These are phyloP conservation scores for Cyrtodaria siliqua DNA, from an alignment of 2,888 invertebrate genomes.

Conservation along the genomic window DNA sequence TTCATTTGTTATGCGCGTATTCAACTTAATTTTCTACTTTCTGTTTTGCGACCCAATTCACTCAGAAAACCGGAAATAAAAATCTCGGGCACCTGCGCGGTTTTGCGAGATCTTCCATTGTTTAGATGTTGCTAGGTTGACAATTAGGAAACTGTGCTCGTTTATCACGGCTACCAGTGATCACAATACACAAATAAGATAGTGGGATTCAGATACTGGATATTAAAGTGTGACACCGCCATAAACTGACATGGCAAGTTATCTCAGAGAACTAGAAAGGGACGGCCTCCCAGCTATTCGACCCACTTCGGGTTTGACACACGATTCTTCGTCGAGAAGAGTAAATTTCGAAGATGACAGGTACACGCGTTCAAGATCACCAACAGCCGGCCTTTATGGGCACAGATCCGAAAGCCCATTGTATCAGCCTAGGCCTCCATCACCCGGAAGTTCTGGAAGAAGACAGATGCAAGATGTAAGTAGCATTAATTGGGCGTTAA, in stretches of 20 bases:
- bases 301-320: not conserved
- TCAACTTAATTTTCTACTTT: too few relatives aligned
- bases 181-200: slow-evolving; percentile 15
- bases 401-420: slow-evolving; percentile 41
- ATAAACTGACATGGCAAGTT: slow-evolving; percentile 50
- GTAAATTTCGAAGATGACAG: slow-evolving; percentile 59
- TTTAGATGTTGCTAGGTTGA: slow-evolving; percentile 67
- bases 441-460: slow-evolving; percentile 55
- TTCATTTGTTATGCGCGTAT: too few relatives aligned
- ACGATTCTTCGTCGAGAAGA: not conserved
- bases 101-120: slow-evolving; percentile 44
- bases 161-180: slow-evolving; percentile 52
- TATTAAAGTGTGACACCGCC: slow-evolving; percentile 8
- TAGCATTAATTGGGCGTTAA: too few relatives aligned
- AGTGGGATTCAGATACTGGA: not conserved
- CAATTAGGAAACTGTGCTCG: slow-evolving; percentile 52
- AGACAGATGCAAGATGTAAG: slow-evolving; percentile 61
- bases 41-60: too few relatives aligned
- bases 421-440: slow-evolving; percentile 68
- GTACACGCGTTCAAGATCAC: slow-evolving; percentile 40
- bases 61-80: too few relatives aligned
- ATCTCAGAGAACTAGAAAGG: slow-evolving; percentile 44
- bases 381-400: slow-evolving; percentile 30
- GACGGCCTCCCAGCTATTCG: slow-evolving; percentile 55
- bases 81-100: slow-evolving; percentile 54